phyloP scores from a whole-genome alignment of 2,797 vertebrate species.

The Melanotaenia parkinsoni region DNA sequence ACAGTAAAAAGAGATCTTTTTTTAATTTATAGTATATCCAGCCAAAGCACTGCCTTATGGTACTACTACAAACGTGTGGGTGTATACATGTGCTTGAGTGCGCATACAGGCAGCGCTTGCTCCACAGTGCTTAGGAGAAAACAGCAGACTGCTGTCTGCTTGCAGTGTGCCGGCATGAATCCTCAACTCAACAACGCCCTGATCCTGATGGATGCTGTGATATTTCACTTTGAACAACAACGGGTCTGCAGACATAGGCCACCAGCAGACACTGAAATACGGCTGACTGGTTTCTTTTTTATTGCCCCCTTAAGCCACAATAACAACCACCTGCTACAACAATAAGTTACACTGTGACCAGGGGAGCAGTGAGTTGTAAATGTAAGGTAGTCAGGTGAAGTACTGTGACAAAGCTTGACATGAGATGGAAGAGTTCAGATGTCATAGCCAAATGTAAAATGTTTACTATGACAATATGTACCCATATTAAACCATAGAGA shows the following conservation, averaged over 20 bases:
- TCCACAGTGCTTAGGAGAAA: constrained; percentile 33
- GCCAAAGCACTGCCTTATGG: neutral
- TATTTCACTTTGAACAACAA: constrained; percentile 43
- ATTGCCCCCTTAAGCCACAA: constrained; percentile 37
- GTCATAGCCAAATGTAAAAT: constrained; percentile 11
- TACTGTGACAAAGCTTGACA: neutral
- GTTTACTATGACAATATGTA: neutral
- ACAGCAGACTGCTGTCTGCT: constrained; percentile 33
- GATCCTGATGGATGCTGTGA: constrained; percentile 28
- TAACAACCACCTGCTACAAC: constrained; percentile 32
- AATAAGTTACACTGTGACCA: constrained; percentile 3
- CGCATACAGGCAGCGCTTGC: constrained; percentile 11
- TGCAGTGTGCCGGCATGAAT: constrained; percentile 12
- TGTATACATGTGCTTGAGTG: constrained; percentile 15
- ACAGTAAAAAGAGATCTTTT: neutral
- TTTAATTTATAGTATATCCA: neutral
- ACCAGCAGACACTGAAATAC: constrained; percentile 15
- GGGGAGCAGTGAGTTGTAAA: constrained; percentile 16
- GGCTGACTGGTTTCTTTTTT: constrained; percentile 19
- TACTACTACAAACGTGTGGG: neutral
- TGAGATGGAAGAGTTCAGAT: neutral
- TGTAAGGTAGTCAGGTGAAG: constrained; percentile 14
- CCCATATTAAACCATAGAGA: neutral
- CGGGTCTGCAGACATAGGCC: neutral
- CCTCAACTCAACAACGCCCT: constrained; percentile 12